Base-by-base conservation (phyloP, 2,888 invertebrate genomes). In the Leptinotarsa peninsularis region DNA sequence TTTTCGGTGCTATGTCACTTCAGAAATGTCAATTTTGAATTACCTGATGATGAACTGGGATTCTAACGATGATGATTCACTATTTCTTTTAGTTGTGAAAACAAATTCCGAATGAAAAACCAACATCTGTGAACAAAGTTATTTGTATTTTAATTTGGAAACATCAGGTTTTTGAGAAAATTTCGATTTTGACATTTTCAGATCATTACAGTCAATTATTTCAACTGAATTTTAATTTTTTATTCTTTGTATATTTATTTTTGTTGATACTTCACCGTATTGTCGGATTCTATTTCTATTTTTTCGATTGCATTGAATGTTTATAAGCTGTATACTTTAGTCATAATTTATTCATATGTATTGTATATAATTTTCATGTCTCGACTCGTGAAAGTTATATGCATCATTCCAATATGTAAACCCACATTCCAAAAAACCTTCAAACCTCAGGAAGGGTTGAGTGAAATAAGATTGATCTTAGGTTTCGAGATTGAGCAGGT, bases 301-400 rank as follows among this genome's bases (percentile, higher is more conserved):
- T 71, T 71, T 70, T 21, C 50, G 67, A n/a, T 49, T 27, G 43
- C 18, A 43, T 74, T 58, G 67, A 70, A n/a, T 71, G 15, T 58
- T 23, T 21, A 58, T 58, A 23, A 52, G 2, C 15, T 68, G 33
- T 63, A 67, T 75, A 71, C 63, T 63, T 21, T 49, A 71, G 66
- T 70, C 21, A 58, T 58, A 58, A 58, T 60, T 10, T 43, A 67
- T 74, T 60, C 54, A 43, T 17, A 52, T 76, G 76, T 76, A 76
- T 76, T 68, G 76, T 76, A 76, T 76, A 71, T 71, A 76, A 70
- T 76, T 76, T 76, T 76, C 74, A 74, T 66, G 23, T 52, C 27
- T 50, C 18, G 72, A 21, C n/a, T 33, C 27, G 43, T 63, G 63
- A 63, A 63, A 63, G 43, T 63, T 52, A 15, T 50, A 52, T 67